These are phyloP conservation scores for Pseudorasbora parva DNA, from an alignment of 2,113 vertebrate genomes.

Conservation along the genomic window DNA sequence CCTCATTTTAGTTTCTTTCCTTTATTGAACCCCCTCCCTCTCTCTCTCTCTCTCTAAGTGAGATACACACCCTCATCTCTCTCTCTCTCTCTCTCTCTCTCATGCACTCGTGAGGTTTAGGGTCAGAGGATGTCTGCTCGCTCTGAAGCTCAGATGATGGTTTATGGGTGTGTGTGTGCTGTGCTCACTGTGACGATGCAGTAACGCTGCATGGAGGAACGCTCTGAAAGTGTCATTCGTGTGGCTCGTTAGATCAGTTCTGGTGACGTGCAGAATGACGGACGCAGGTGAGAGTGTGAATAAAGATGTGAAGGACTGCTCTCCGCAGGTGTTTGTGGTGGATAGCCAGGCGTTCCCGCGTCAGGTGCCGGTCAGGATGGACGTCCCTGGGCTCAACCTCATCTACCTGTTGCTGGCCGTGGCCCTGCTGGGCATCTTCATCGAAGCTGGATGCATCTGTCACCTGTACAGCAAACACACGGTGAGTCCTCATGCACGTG, in stretches of 20 bases:
- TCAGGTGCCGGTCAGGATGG: neutral
- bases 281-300: neutral
- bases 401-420: slow-evolving; percentile 43
- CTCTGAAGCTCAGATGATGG: neutral
- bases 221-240: neutral
- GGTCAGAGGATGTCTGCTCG: neutral
- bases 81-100: neutral
- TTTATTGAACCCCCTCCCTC: neutral
- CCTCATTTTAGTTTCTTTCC: slow-evolving; percentile 7
- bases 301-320: neutral
- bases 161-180: neutral
- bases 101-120: neutral
- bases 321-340: slow-evolving; percentile 49
- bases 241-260: neutral
- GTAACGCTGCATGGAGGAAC: neutral
- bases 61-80: neutral
- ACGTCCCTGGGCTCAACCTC: neutral
- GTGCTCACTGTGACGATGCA: neutral
- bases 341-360: slow-evolving; percentile 18
- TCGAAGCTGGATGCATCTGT: slow-evolving; percentile 34
- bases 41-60: neutral
- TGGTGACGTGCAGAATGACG: neutral
- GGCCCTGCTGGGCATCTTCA: slow-evolving; percentile 36
- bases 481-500: neutral
- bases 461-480: slow-evolving; percentile 5